phyloP scores from a whole-genome alignment of 1,140 invertebrate species.

The Berghia stephanieae region DNA sequence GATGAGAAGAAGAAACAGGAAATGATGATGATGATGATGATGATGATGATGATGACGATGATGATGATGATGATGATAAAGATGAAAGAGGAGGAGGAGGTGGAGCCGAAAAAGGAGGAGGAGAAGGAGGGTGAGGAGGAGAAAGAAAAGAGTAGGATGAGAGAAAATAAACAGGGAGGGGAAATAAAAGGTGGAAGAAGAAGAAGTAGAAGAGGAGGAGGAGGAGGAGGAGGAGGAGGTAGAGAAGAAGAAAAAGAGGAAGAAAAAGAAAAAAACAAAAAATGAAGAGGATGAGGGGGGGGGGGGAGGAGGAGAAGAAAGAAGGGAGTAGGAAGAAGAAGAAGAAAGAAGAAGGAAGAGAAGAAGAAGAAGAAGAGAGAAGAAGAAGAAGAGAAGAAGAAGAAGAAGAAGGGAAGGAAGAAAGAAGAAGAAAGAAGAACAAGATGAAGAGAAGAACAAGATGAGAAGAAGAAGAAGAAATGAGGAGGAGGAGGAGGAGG shows the following conservation, averaged over 20 bases:
- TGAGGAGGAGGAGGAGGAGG: neutral
- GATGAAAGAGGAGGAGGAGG: neutral
- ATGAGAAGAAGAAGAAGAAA: neutral
- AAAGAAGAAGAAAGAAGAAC: too few species aligned
- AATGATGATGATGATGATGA: neutral
- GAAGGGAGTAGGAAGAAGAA: neutral
- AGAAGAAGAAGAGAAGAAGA: neutral
- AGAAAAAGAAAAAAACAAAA: neutral
- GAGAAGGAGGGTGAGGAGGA: too few species aligned
- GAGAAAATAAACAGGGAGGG: too few species aligned
- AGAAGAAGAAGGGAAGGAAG: neutral
- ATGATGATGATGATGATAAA: neutral
- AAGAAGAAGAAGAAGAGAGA: neutral
- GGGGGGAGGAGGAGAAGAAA: neutral
- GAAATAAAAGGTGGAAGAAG: neutral
- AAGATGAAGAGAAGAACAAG: neutral
- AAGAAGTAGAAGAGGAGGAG: neutral
- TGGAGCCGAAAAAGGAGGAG: too few species aligned
- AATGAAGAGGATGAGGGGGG: neutral
- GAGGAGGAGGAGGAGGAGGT: neutral
- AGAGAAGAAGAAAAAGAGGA: neutral
- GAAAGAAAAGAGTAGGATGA: too few species aligned
- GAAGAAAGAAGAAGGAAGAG: neutral
- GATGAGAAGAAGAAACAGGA: neutral
- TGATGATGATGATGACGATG: neutral